These are phyloP conservation scores for Araneus ventricosus DNA, from an alignment of 1,140 invertebrate genomes.

Conservation along the genomic window DNA sequence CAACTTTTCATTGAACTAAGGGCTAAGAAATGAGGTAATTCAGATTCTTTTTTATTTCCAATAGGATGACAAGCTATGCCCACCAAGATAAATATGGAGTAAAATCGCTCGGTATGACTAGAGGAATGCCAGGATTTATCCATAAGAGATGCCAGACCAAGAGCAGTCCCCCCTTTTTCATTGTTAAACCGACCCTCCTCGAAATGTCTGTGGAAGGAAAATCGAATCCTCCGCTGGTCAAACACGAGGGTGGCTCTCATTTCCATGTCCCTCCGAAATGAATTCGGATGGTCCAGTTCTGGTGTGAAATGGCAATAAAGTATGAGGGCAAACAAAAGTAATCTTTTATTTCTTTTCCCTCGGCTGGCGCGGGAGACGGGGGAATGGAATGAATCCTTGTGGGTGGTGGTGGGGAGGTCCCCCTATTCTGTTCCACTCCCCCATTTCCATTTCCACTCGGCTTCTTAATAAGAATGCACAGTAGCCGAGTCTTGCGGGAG, in stretches of 20 bases:
- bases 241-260: slow-evolving; percentile 3
- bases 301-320: slow-evolving; percentile 55
- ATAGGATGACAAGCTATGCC: too few species aligned
- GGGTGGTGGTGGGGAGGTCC: background rate
- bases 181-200: background rate
- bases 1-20: too few species aligned
- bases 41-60: too few species aligned
- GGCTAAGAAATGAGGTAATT: too few species aligned
- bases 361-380: background rate
- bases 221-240: background rate
- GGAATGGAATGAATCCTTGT: slow-evolving; percentile 43
- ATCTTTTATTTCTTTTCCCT: slow-evolving; percentile 42
- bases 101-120: background rate
- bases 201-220: background rate
- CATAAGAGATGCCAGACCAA: background rate
- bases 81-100: too few species aligned
- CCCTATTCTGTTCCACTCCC: background rate
- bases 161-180: background rate
- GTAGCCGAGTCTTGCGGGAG: slow-evolving; percentile 36
- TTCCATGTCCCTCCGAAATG: slow-evolving; percentile 34
- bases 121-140: background rate
- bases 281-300: background rate
- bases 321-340: slow-evolving; percentile 45
- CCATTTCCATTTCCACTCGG: background rate
- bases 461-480: slow-evolving; percentile 52